phyloP scores from a whole-genome alignment of 2,888 invertebrate species.

The Galerucella nymphaeae region DNA sequence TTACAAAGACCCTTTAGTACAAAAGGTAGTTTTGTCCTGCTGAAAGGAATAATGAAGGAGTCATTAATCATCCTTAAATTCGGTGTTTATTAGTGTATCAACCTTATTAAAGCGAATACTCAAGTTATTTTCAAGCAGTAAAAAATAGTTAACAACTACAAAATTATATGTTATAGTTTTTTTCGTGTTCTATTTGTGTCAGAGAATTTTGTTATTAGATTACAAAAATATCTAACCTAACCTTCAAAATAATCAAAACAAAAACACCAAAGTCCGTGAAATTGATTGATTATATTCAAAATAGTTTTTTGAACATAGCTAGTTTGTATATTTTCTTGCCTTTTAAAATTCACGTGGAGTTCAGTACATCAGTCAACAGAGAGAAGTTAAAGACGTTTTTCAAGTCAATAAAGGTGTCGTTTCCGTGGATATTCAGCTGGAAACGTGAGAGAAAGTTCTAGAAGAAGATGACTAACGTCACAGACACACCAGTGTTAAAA shows the following conservation, averaged over 20 bases:
- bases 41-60: neutral
- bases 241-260: neutral
- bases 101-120: neutral
- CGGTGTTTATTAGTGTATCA: neutral
- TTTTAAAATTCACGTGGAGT: neutral
- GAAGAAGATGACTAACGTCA: too few species aligned
- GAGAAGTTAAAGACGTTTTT: too few species aligned
- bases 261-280: neutral
- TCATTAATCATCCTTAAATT: conserved; percentile 11
- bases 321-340: neutral
- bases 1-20: neutral
- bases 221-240: neutral
- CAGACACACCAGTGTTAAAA: too few species aligned
- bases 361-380: too few species aligned
- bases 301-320: neutral
- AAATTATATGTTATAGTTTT: too few species aligned
- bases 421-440: too few species aligned
- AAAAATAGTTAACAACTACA: neutral
- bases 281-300: neutral
- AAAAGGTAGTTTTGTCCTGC: conserved; percentile 4
- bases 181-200: too few species aligned
- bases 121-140: neutral
- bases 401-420: too few species aligned
- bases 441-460: too few species aligned
- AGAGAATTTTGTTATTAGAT: neutral